Conservation (phyloP, 2,113 vertebrate genomes). For the Xenopus borealis region DNA sequence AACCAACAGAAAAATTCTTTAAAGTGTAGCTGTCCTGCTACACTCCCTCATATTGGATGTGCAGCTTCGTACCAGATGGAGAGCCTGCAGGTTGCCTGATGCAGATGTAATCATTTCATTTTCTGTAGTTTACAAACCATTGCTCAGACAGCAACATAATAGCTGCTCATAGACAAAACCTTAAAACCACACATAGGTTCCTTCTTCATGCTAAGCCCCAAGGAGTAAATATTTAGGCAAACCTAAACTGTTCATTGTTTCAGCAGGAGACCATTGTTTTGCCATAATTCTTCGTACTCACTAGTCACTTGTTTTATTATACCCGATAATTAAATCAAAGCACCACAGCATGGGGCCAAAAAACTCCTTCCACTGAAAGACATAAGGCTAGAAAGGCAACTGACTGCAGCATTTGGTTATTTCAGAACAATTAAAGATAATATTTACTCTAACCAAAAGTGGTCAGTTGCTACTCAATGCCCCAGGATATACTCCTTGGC, state of each 20-base stretch:
- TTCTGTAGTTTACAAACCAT: too few relatives aligned
- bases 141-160: neutral
- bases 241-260: neutral
- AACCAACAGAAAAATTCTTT: too few relatives aligned
- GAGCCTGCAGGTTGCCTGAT: too few relatives aligned
- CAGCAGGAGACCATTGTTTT: conserved; percentile 1
- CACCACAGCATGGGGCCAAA: neutral
- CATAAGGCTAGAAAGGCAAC: neutral
- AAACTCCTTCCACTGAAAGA: conserved; percentile 3
- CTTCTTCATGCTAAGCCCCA: too few relatives aligned
- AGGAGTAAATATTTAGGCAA: neutral
- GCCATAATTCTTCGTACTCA: neutral
- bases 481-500: too few relatives aligned
- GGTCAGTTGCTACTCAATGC: too few relatives aligned
- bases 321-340: neutral
- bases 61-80: too few relatives aligned
- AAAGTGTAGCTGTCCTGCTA: too few relatives aligned
- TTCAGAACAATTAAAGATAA: neutral
- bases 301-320: neutral
- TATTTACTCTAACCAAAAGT: neutral
- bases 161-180: neutral
- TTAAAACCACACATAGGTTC: neutral
- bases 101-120: too few relatives aligned
- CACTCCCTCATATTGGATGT: too few relatives aligned
- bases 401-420: neutral